Conservation (phyloP, 2,797 vertebrate genomes). For the Hydrocynus forskahlii region DNA sequence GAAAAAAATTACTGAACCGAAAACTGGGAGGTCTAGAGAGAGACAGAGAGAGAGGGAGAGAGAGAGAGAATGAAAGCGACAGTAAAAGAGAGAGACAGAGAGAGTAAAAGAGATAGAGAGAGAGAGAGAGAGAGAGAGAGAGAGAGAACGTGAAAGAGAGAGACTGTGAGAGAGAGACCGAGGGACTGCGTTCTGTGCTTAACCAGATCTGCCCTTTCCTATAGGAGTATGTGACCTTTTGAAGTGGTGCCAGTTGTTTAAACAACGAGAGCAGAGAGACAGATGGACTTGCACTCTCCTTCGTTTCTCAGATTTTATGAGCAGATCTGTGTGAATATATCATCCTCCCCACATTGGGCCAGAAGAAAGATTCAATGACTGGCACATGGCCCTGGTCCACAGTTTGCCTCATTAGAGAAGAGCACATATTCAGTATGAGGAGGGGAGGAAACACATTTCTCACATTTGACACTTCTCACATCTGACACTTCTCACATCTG, state of each 20-base stretch:
- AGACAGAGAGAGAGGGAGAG: neutral
- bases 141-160: constrained; percentile 19
- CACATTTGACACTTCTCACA: constrained; percentile 10
- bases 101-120: neutral
- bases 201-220: constrained; percentile 34
- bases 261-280: constrained; percentile 53
- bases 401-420: constrained; percentile 56
- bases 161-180: constrained; percentile 15
- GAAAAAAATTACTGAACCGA: constrained; percentile 4
- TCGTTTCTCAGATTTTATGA: constrained; percentile 59
- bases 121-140: constrained; percentile 17
- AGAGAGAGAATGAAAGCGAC: neutral
- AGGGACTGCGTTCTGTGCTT: constrained; percentile 32
- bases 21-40: neutral
- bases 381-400: constrained; percentile 38
- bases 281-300: constrained; percentile 56
- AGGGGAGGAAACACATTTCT: constrained; percentile 4
- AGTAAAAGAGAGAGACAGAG: neutral
- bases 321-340: constrained; percentile 65
- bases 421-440: constrained; percentile 23
- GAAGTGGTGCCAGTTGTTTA: constrained; percentile 42
- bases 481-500: constrained; percentile 1
- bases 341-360: constrained; percentile 62
- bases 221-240: constrained; percentile 44
- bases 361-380: constrained; percentile 44